phyloP scores from a whole-genome alignment of 2,888 invertebrate genomes.

The Tiliacea aurago region DNA sequence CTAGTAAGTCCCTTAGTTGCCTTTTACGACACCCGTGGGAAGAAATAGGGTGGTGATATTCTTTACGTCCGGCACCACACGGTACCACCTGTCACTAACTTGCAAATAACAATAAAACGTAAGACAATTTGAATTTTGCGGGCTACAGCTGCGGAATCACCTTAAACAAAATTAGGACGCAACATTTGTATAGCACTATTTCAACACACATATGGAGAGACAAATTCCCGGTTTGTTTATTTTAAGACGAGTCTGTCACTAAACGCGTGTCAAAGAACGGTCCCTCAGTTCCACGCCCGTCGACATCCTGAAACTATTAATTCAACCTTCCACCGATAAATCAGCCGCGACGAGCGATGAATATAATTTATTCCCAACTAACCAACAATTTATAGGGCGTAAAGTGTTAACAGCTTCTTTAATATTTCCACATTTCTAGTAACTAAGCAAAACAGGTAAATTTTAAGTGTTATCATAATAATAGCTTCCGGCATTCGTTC shows the following conservation, averaged over 20 bases:
- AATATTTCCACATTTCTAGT: constrained; percentile 57
- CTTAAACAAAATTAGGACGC: constrained; percentile 21
- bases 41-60: too few species aligned
- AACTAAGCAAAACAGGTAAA: constrained; percentile 33
- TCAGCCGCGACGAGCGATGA: constrained; percentile 76
- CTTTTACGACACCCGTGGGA: too few species aligned
- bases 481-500: constrained; percentile 40
- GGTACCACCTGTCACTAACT: too few species aligned
- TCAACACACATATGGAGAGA: constrained; percentile 51
- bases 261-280: constrained; percentile 66
- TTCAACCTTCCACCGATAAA: constrained; percentile 77
- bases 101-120: too few species aligned
- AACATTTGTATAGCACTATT: constrained; percentile 13
- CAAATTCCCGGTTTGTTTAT: constrained; percentile 70
- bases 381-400: constrained; percentile 77
- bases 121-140: too few species aligned
- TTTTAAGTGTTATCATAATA: constrained; percentile 37
- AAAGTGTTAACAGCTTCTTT: constrained; percentile 75
- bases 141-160: too few species aligned
- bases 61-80: too few species aligned
- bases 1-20: too few species aligned
- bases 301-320: constrained; percentile 84
- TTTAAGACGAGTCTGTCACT: constrained; percentile 71
- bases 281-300: constrained; percentile 62
- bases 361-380: constrained; percentile 79